Base-by-base conservation (phyloP, 2,113 vertebrate species). In the Lanius ludovicianus region DNA sequence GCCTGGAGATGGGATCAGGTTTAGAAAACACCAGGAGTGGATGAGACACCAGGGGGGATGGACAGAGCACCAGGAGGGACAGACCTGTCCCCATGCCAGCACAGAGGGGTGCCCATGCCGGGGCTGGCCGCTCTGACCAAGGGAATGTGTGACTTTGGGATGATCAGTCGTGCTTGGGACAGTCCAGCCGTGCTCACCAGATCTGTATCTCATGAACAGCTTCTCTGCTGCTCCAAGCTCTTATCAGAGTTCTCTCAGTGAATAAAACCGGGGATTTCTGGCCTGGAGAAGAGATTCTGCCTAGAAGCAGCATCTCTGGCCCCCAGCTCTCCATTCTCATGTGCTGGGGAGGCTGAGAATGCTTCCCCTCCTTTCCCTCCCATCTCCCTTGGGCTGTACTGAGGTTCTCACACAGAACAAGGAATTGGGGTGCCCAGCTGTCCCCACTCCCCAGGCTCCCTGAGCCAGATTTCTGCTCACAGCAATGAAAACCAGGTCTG, bases 1-100 rank as follows among this genome's bases (percentile, higher is more conserved):
- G 74, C 84, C 35, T 0, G 2, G 59, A 0, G 25, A 18, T 1
- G 6, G 57, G 24, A 5, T 23, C 19, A 0, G 88, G 79, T 46
- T 73, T 52, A 31, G 68, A 74, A 63, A 92, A 11, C 44, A 8
- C 33, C 39, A 30, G 42, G 52, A 56, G 17, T 0, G 20, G 63
- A 41, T 33, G n/a, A 27, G 50, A 8, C 57, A 37, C 21, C n/a
- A 7, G n/a, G 21, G 14, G 33, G 37, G 57, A 15, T 1, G 12
- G 63, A 31, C 7, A 5, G 25, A 49, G 22, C 49, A 24, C 10
- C 62, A 31, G 52, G 16, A 22, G 71, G 52, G 79, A 42, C 2
- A 21, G 37, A 35, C 41, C 67, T 12, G 42, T 65, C 63, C 44
- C 62, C n/a, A 5, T 31, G 28, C 28, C 35, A 7, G 33, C 2